These are phyloP conservation scores for Cryptocheilus praepositus DNA, from an alignment of 2,888 invertebrate species.

Conservation along the genomic window DNA sequence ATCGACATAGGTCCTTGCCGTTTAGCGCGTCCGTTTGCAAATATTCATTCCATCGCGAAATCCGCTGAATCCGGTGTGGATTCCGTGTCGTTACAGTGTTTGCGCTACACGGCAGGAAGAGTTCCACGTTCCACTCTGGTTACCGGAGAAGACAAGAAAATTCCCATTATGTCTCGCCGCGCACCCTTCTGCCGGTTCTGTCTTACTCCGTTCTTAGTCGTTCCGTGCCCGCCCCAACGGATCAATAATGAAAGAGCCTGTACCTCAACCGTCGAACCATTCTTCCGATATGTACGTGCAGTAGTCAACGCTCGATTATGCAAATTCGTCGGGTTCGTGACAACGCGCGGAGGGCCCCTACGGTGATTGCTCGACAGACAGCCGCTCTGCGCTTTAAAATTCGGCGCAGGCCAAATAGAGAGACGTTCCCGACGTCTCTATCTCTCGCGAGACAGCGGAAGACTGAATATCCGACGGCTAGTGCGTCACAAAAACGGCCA, in stretches of 20 bases:
- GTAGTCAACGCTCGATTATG: conserved; percentile 5
- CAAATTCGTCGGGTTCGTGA: conserved; percentile 4
- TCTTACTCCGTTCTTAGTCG: not conserved
- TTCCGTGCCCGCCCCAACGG: not conserved
- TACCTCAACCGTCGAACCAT: conserved; percentile 1
- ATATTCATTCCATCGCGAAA: not conserved
- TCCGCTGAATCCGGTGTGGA: no score
- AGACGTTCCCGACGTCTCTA: no score
- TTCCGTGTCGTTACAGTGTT: no score
- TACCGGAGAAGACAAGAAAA: conserved; percentile 4
- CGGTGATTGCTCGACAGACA: not conserved
- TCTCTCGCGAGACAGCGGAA: no score
- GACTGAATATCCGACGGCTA: no score
- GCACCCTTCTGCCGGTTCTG: no score
- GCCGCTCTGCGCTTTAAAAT: no score
- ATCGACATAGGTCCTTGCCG: no score
- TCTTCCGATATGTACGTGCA: conserved; percentile 5
- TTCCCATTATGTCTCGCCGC: conserved; percentile 2
- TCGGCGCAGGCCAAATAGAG: no score
- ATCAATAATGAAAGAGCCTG: conserved; percentile 8
- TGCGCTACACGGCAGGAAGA: conserved; percentile 2
- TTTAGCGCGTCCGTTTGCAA: no score
- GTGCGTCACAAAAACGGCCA: no score
- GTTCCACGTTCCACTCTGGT: conserved; percentile 4
- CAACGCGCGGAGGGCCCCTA: not conserved